Conservation (phyloP, 2,797 vertebrate genomes). For the Sebastes steindachneri region DNA sequence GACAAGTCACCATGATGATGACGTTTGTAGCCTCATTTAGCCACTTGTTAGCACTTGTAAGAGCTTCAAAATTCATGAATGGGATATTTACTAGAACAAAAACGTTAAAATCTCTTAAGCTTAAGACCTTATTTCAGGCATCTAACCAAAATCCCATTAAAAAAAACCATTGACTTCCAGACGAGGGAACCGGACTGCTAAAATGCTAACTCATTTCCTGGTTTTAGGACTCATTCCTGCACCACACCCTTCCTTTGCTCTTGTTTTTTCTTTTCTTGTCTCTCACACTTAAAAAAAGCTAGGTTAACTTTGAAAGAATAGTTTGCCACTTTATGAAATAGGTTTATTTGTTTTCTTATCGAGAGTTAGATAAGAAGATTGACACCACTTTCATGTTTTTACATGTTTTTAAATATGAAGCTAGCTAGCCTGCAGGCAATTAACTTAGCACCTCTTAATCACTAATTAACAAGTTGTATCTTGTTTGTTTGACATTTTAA, state of each 20-base stretch:
- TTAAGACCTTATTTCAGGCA: no score
- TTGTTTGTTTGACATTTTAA: neutral
- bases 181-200: no score
- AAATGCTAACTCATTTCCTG: rapidly evolving
- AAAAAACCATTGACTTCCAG: no score
- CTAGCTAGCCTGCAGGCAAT: neutral
- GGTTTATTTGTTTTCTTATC: neutral
- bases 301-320: neutral
- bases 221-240: no score
- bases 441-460: neutral
- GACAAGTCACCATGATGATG: no score
- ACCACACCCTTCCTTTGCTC: neutral
- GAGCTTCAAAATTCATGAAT: no score
- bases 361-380: neutral
- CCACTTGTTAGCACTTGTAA: no score
- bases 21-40: no score
- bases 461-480: neutral
- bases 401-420: neutral
- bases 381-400: neutral
- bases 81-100: no score
- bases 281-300: neutral
- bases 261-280: neutral
- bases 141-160: no score
- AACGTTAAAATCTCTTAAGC: no score
- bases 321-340: neutral